phyloP scores from a whole-genome alignment of 2,888 invertebrate species.

The Sepiola atlantica region DNA sequence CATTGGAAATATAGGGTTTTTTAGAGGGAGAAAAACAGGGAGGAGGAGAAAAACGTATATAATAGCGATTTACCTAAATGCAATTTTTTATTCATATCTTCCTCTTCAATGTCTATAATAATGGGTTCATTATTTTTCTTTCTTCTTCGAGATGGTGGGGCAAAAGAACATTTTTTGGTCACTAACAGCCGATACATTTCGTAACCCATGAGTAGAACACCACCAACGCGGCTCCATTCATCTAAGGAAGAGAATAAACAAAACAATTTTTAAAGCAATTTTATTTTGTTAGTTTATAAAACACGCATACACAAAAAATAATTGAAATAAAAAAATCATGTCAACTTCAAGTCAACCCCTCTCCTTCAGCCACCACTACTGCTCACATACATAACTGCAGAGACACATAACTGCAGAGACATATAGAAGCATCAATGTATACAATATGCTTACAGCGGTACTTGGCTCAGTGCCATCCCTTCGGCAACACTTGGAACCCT shows the following conservation, averaged over 20 bases:
- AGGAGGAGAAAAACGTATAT: not conserved
- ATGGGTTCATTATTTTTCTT: slow-evolving; percentile 60
- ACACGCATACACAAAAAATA: not conserved
- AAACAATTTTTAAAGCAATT: not conserved
- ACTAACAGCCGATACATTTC: slow-evolving; percentile 94
- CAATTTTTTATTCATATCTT: slow-evolving; percentile 72
- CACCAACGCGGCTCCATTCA: slow-evolving; percentile 91
- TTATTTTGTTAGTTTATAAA: not conserved
- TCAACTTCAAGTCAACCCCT: not conserved
- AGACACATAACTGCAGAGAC: too few relatives aligned
- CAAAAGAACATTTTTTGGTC: slow-evolving; percentile 74
- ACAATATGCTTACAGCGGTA: too few relatives aligned
- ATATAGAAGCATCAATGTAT: not conserved
- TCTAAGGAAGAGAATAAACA: slow-evolving; percentile 67
- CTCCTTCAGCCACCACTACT: not conserved
- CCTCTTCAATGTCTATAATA: slow-evolving; percentile 76
- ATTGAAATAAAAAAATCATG: not conserved
- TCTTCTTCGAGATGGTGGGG: slow-evolving; percentile 53
- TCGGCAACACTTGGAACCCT: too few relatives aligned
- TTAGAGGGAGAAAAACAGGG: too few relatives aligned
- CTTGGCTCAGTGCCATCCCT: too few relatives aligned
- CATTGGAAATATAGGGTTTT: too few relatives aligned
- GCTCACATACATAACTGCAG: too few relatives aligned
- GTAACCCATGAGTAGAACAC: slow-evolving; percentile 96
- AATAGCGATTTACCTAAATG: slow-evolving; percentile 62